A percentile compares a stretch with the other conserved stretches of the same genome.
phyloP scores from a whole-genome alignment of 2,888 invertebrate species.

The Silvanus unidentatus region DNA sequence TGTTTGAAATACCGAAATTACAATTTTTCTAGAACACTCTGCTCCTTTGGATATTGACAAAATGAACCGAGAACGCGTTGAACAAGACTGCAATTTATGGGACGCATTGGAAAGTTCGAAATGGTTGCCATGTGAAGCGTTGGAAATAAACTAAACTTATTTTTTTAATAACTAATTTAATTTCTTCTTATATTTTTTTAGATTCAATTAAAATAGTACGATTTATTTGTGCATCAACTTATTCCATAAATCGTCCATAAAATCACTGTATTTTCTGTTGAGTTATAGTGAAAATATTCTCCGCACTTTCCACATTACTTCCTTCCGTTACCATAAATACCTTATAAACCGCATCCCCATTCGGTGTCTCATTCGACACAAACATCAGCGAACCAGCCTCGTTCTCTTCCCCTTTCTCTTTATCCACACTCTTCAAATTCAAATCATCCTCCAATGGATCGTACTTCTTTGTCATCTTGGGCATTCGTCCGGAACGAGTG shows the following conservation, averaged over 20 bases:
- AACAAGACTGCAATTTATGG: conserved; percentile 72
- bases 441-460: conserved; percentile 12
- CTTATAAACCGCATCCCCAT: conserved; percentile 47
- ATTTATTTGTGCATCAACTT: not conserved
- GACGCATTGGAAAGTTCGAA: conserved; percentile 77
- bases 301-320: conserved; percentile 13
- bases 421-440: conserved; percentile 4
- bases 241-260: too few relatives aligned
- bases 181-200: not conserved
- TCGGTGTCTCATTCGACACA: conserved; percentile 43
- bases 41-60: conserved; percentile 67
- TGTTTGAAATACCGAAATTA: not conserved
- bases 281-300: conserved; percentile 25
- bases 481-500: conserved; percentile 46
- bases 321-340: conserved; percentile 47
- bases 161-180: not conserved
- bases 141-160: conserved; percentile 56
- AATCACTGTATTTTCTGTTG: conserved; percentile 12
- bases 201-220: not conserved
- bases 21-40: conserved; percentile 66
- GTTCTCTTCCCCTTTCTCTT: conserved; percentile 16
- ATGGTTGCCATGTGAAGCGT: conserved; percentile 73
- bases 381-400: conserved; percentile 52
- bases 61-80: conserved; percentile 68
- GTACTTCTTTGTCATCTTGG: conserved; percentile 37